These are phyloP conservation scores for Stichodactyla helianthus DNA, from an alignment of 64 coral and sea anemone genomes.

Conservation along the genomic window DNA sequence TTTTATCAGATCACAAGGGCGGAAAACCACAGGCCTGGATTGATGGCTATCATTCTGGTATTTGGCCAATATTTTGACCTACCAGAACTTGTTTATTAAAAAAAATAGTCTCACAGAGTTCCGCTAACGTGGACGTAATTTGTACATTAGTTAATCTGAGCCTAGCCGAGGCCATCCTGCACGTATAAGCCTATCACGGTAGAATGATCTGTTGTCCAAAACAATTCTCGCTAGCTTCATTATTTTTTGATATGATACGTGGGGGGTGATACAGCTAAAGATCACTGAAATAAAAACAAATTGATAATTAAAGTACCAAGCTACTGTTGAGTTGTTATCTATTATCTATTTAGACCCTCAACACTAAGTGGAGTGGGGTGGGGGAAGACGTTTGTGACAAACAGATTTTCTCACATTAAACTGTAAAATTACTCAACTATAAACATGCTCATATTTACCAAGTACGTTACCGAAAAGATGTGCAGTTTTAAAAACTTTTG, in stretches of 20 bases:
- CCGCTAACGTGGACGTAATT: background rate
- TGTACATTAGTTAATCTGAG: background rate
- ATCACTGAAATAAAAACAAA: background rate
- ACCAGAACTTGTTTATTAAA: background rate
- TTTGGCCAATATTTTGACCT: constrained; percentile 4
- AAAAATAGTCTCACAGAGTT: background rate
- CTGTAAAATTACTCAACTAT: no score
- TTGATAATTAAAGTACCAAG: background rate
- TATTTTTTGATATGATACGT: background rate
- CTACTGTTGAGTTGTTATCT: background rate
- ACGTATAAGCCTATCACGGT: background rate
- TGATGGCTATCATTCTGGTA: background rate
- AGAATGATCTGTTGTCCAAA: background rate
- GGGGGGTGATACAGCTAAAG: background rate
- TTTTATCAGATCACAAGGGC: background rate
- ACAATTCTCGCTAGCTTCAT: background rate
- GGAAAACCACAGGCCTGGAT: background rate
- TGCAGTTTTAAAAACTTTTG: no score
- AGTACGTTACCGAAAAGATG: no score
- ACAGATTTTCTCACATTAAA: no score
- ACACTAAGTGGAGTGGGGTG: no score
- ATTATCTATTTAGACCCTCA: background rate
- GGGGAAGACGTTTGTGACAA: no score
- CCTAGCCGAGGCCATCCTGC: background rate
- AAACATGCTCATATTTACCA: no score